A percentile compares a stretch with the other conserved stretches of the same genome.
These are phyloP conservation scores for Clinocottus analis DNA, from an alignment of 2,113 vertebrate genomes.

Conservation along the genomic window DNA sequence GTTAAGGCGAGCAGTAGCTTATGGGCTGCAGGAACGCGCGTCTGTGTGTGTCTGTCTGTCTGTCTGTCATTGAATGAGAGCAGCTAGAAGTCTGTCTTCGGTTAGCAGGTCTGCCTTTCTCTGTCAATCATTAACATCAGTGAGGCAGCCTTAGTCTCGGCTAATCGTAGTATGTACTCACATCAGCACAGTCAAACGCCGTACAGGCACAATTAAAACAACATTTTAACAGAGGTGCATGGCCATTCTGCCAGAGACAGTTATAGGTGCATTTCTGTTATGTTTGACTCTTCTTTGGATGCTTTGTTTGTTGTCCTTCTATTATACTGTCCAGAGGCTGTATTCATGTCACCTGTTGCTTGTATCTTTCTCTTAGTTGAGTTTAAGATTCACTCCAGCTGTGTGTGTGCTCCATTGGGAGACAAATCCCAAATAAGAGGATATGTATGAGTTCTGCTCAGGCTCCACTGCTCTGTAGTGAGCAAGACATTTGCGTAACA, in stretches of 20 bases:
- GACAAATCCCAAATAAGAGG: slow-evolving; percentile 40
- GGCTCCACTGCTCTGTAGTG: neutral
- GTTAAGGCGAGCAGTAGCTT: slow-evolving; percentile 11
- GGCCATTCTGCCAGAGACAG: slow-evolving; percentile 33
- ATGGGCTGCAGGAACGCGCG: slow-evolving; percentile 13
- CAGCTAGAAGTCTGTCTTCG: slow-evolving; percentile 36
- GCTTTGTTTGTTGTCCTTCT: slow-evolving; percentile 4
- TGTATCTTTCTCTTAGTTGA: slow-evolving; percentile 1
- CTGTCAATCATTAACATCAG: slow-evolving; percentile 71
- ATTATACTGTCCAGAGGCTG: slow-evolving; percentile 9
- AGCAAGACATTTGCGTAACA: neutral
- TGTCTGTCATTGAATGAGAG: slow-evolving; percentile 24
- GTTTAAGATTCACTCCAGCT: slow-evolving; percentile 34
- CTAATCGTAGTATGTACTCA: slow-evolving; percentile 43
- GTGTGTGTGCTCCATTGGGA: neutral
- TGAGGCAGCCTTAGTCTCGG: slow-evolving; percentile 27
- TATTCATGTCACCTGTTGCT: slow-evolving; percentile 37
- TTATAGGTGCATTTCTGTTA: slow-evolving; percentile 13
- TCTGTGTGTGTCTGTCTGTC: slow-evolving; percentile 1
- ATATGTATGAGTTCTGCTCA: slow-evolving; percentile 32
- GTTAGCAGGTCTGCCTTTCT: slow-evolving; percentile 46
- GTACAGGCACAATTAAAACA: slow-evolving; percentile 35
- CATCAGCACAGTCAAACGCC: slow-evolving; percentile 3
- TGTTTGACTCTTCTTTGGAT: slow-evolving; percentile 14
- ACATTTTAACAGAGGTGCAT: slow-evolving; percentile 20